These are phyloP conservation scores for Euphydryas editha DNA, from an alignment of 2,888 invertebrate species.

Conservation along the genomic window DNA sequence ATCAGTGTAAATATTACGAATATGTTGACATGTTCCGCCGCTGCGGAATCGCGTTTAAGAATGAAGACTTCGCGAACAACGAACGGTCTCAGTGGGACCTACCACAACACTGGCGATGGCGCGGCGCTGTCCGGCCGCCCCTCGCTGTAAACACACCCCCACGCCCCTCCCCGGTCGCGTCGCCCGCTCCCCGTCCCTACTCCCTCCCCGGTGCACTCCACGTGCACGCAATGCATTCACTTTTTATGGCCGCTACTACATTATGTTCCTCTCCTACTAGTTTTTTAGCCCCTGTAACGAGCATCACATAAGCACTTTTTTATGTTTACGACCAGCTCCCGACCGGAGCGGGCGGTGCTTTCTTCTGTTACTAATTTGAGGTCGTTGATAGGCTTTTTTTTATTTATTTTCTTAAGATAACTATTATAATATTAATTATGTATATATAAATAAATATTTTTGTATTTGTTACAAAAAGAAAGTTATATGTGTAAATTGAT, in stretches of 20 bases:
- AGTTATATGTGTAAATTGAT: no score
- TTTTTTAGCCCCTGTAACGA: slow-evolving; percentile 74
- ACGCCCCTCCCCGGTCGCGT: slow-evolving; percentile 59
- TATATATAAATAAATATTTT: not conserved
- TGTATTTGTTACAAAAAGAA: no score
- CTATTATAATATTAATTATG: not conserved
- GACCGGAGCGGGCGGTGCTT: slow-evolving; percentile 66
- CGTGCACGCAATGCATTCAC: slow-evolving; percentile 81
- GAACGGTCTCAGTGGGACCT: slow-evolving; percentile 81
- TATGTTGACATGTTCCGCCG: slow-evolving; percentile 65
- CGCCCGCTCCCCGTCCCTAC: slow-evolving; percentile 41
- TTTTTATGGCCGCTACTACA: slow-evolving; percentile 80
- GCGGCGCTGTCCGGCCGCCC: slow-evolving; percentile 66
- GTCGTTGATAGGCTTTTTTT: slow-evolving; percentile 46
- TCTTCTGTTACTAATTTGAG: slow-evolving; percentile 69
- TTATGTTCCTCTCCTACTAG: slow-evolving; percentile 77
- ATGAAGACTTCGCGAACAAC: slow-evolving; percentile 62
- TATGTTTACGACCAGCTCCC: slow-evolving; percentile 76
- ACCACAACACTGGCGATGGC: slow-evolving; percentile 85
- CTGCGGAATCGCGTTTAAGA: slow-evolving; percentile 69
- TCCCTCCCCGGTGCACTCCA: slow-evolving; percentile 59
- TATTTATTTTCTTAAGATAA: slow-evolving; percentile 17
- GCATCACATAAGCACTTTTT: slow-evolving; percentile 80
- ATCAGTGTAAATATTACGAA: slow-evolving; percentile 18
- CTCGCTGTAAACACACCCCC: slow-evolving; percentile 79